A percentile compares a stretch with the other conserved stretches of the same genome.
Evolutionary conservation across 2,888 invertebrate species (phyloP).

Genomic region (Sipha maydis): DNA sequence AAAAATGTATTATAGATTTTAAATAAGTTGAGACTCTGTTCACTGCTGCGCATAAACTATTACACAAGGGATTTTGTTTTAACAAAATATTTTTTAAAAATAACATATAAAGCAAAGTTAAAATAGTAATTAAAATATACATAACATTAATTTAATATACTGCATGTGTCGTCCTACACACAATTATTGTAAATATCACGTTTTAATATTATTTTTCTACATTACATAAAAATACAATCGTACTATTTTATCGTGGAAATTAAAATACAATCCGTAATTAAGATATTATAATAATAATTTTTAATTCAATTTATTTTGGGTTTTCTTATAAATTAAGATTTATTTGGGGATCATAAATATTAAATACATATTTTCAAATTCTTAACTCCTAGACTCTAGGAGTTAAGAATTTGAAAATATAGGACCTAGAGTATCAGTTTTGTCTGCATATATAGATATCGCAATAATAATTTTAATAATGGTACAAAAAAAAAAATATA

Average conservation of each 20-base stretch:
- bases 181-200: too few relatives aligned
- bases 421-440: background rate
- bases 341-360: background rate
- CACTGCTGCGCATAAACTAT: conserved; percentile 6
- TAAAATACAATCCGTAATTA: background rate
- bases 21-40: background rate
- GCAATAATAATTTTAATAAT: background rate
- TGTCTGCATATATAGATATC: background rate
- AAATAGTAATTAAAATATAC: background rate
- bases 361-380: background rate
- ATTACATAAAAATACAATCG: background rate
- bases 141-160: conserved; percentile 6
- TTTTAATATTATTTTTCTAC: background rate
- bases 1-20: background rate
- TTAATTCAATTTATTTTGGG: too few relatives aligned
- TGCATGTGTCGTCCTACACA: background rate
- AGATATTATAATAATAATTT: background rate
- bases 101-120: background rate
- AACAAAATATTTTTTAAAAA: background rate
- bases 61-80: background rate
- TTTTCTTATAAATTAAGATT: background rate
- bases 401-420: too few relatives aligned
- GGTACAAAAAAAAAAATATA: background rate
- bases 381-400: background rate
- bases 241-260: background rate